Evolutionary conservation across 2,888 invertebrate genomes (phyloP), one percentile per base, ranked within the genome.

Genomic region (Drosophila tripunctata): DNA sequence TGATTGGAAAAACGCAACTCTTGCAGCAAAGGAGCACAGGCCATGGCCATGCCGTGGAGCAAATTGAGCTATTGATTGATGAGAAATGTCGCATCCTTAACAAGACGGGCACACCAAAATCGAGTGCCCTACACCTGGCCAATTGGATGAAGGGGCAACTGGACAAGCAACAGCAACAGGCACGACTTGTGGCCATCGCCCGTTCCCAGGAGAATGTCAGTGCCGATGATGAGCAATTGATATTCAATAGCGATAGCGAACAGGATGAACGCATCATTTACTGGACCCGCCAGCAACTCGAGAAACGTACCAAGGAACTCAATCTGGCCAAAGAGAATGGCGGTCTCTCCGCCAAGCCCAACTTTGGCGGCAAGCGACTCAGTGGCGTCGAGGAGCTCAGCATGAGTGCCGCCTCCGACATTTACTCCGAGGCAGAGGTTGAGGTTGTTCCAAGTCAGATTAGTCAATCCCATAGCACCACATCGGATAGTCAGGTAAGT

Each of bases 71-170:
- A 85, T 89, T 94, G 67, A 94, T 94, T 72, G 94, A 94, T 86
- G 93, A 93, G 88, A 93, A 94, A 84, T 94, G 94, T 89, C 93
- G 93, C 73, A 93, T 93, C 65, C 90, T 94, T 65, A 93, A 93
- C 71, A 94, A 94, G 89, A 92, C 92, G 47, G 93, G 93, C 45
- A 92, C 93, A 33, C 94, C 94, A 81, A 94, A 94, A 89, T 95
- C 95, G 12, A 95, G 95, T 56, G 95, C 95, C 0, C 90, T 95
- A 45, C 96, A 96, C 81, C 92, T 96, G 72, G 95, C 95, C 71
- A 94, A 95, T 83, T 96, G 96, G 96, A 96, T 96, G 95, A 95
- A 95, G 61, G 94, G 95, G 3, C 93, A 95, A 65, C 93, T 95
- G 47, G 95, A 95, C 71, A 92, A 93, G 40, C 93, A 93, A 44